phyloP scores from a whole-genome alignment of 2,797 vertebrate species.

The Acrossocheilus fasciatus region DNA sequence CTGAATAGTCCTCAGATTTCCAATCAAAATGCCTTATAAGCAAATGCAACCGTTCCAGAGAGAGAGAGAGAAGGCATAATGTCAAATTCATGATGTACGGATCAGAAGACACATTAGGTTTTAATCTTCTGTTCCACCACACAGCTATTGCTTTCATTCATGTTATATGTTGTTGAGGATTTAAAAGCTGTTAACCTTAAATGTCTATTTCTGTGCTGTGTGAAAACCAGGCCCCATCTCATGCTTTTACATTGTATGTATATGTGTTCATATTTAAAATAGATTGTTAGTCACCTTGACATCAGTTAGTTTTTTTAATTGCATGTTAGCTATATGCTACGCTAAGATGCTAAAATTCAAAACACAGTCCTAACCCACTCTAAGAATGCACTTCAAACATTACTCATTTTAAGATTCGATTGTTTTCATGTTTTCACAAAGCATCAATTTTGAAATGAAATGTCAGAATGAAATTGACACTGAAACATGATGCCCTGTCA shows the following conservation, averaged over 20 bases:
- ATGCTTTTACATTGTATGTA: constrained; percentile 6
- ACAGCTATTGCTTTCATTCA: constrained; percentile 17
- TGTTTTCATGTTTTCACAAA: constrained; percentile 1
- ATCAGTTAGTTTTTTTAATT: neutral
- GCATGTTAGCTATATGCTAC: neutral
- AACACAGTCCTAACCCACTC: neutral
- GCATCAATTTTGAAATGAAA: neutral
- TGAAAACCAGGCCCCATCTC: neutral
- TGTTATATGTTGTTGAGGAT: neutral
- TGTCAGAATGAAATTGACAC: constrained; percentile 8
- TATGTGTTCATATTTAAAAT: neutral
- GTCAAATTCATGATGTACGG: constrained; percentile 36
- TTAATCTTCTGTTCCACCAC: constrained; percentile 8
- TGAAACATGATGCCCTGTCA: neutral
- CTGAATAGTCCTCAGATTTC: constrained; percentile 31
- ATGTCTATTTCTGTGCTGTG: neutral
- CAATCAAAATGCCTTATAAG: constrained; percentile 41
- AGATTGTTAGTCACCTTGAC: neutral
- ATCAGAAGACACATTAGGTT: constrained; percentile 35
- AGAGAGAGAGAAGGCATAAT: constrained; percentile 40
- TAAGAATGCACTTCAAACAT: neutral
- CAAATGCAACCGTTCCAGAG: constrained; percentile 30
- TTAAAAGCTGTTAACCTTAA: constrained; percentile 15
- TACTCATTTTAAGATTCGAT: neutral
- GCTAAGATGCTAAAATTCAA: constrained; percentile 3